A percentile compares a stretch with the other conserved stretches of the same genome.
phyloP scores from a whole-genome alignment of 2,797 vertebrate genomes.

The Esox lucius region DNA sequence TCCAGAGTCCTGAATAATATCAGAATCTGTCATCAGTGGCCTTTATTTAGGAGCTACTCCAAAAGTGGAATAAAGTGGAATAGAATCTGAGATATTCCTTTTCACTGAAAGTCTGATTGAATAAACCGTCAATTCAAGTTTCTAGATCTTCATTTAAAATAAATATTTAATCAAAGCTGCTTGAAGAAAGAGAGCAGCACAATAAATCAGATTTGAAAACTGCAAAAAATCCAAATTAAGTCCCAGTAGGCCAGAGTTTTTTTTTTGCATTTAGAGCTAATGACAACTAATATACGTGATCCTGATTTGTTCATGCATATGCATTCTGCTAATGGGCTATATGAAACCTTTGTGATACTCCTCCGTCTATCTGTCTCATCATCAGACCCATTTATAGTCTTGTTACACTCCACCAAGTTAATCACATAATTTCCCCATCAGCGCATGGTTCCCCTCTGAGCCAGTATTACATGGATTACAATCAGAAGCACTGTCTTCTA shows the following conservation, averaged over 20 bases:
- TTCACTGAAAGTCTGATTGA: background rate
- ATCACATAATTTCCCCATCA: conserved; percentile 63
- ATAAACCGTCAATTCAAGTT: background rate
- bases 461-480: conserved; percentile 58
- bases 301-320: background rate
- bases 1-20: background rate
- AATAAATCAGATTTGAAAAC: background rate
- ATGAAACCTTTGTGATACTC: conserved; percentile 3
- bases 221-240: background rate
- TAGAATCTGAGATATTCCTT: background rate
- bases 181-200: background rate
- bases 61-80: too few species aligned
- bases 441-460: conserved; percentile 54
- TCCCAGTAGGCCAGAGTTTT: background rate
- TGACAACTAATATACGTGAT: background rate
- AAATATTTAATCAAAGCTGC: background rate
- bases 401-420: conserved; percentile 52
- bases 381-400: conserved; percentile 43
- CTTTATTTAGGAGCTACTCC: background rate
- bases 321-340: background rate
- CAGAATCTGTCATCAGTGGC: background rate
- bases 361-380: conserved; percentile 19
- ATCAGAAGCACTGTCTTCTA: conserved; percentile 48
- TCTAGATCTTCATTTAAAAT: background rate
- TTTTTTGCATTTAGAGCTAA: background rate